Base-by-base conservation (phyloP, 2,797 vertebrate species). In the Philypnodon macrostomus region DNA sequence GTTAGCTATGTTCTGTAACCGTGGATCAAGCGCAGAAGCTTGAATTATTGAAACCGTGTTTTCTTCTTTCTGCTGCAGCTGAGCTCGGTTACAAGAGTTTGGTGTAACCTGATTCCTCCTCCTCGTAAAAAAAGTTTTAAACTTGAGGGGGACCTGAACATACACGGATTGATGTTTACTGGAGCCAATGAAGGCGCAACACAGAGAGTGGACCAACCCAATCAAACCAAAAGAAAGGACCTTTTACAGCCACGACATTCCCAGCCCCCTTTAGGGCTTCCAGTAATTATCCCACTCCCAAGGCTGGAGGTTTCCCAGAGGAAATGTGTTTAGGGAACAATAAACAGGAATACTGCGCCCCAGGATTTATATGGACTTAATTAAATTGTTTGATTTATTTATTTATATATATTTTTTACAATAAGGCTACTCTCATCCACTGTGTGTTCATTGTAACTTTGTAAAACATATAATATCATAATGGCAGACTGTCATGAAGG, bases 31-130 rank as follows among this genome's bases (percentile, higher is more conserved):
- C 70, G 37, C 74, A 64, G 67, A 72, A 58, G 81, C 58, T 72
- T 91, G 23, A 91, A 91, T 91, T 89, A 90, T 91, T 90, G 47
- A 91, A 74, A 55, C 64, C 66, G 58, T 71, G 67, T 83, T 84
- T 82, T 85, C 75, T 78, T 79, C 75, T 53, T 65, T 73, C 57
- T 33, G 55, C 65, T 56, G 61, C 54, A 39, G 70, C 44, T n/a
- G 51, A 42, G 84, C 78, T 90, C 85, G 57, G 80, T 91, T 91
- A 83, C 89, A 75, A 61, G 71, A 83, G 79, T 84, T 84, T 47
- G 80, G 71, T 75, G 90, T 79, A 90, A 90, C 79, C 51, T 56
- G 90, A 90, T 70, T 79, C 88, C 84, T 63, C 69, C 81, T 35
- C 66, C 69, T 56, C 49, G 12, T 58, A 73, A 75, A 87, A 84